Conservation (phyloP, 2,888 invertebrate genomes). For the Synanthedon myopaeformis region DNA sequence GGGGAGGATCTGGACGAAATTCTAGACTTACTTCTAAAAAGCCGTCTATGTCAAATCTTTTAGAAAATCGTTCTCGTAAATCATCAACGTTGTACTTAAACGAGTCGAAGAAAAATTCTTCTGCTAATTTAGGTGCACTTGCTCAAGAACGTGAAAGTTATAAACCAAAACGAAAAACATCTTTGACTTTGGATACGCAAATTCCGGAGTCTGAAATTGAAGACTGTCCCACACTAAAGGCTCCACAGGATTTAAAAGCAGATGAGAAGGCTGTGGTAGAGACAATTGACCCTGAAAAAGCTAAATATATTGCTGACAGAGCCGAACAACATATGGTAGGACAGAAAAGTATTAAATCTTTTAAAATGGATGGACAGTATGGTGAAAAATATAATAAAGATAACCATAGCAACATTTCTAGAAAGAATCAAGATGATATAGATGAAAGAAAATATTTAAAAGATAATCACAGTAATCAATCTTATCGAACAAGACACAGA, state of each 20-base stretch:
- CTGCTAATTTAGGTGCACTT: conserved; percentile 43
- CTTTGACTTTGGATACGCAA: conserved; percentile 39
- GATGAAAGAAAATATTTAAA: conserved; percentile 56
- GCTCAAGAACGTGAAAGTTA: conserved; percentile 40
- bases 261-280: conserved; percentile 62
- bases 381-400: conserved; percentile 50
- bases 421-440: conserved; percentile 47
- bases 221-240: conserved; percentile 61
- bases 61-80: conserved; percentile 54
- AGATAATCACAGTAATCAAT: conserved; percentile 61
- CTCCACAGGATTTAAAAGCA: conserved; percentile 61
- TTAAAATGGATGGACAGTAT: conserved; percentile 54
- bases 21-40: conserved; percentile 61
- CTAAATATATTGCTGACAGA: conserved; percentile 46
- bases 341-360: conserved; percentile 49
- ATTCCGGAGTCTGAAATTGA: conserved; percentile 66
- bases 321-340: conserved; percentile 46
- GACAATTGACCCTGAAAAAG: conserved; percentile 49
- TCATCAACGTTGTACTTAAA: conserved; percentile 58
- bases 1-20: conserved; percentile 48
- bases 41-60: conserved; percentile 57
- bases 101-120: conserved; percentile 62
- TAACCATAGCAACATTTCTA: conserved; percentile 49
- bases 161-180: conserved; percentile 55
- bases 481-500: conserved; percentile 37